Base-by-base conservation (phyloP, 1,140 invertebrate genomes). In the roundworm (Caenorhabditis elegans) region DNA sequence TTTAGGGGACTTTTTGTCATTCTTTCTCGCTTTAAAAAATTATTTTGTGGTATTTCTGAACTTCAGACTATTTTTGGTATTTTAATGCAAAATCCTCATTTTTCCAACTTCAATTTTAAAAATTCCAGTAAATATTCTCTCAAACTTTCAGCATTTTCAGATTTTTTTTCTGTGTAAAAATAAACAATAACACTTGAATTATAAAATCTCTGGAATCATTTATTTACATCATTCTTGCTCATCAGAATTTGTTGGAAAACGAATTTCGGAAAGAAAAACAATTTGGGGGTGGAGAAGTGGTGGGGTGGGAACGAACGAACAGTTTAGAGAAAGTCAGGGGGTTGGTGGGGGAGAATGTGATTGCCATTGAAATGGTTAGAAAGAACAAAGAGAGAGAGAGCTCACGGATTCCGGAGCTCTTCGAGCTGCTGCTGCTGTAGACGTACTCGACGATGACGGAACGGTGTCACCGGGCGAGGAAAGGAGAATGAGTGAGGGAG, bases 161-260 rank as follows among this genome's bases (percentile, higher is more conserved):
- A 3, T 51, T 22, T 24, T 22, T 13, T 22, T 31, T n/a, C n/a
- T n/a, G n/a, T n/a, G n/a, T n/a, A n/a, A 28, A 55, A 10, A 31
- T 6, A 55, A 55, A 55, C 28, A 55, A 55, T 3, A 5, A 13
- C 2, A 17, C 26, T 31, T 31, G 5, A n/a, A 48, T n/a, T n/a
- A n/a, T n/a, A n/a, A 34, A 34, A 24, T 34, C 11, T 70, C 60
- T 70, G 60, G 60, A 70, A 70, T 70, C 60, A 70, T 70, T 70
- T 70, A 70, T 70, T 70, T 70, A 70, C 60, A 70, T 39, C n/a
- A 39, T 70, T 43, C n/a, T 70, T 70, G 60, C 60, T 70, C 60
- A 70, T 70, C 60, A 70, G 34, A 36, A 34, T 65, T 36, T n/a
- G 31, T 70, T 70, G 28, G 26, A 11, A n/a, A 22, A 60, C 13